Evolutionary conservation across 92 coral and sea anemone genomes (phyloP), one percentile per base, ranked within the genome.

Genomic region (Metridium senile): DNA sequence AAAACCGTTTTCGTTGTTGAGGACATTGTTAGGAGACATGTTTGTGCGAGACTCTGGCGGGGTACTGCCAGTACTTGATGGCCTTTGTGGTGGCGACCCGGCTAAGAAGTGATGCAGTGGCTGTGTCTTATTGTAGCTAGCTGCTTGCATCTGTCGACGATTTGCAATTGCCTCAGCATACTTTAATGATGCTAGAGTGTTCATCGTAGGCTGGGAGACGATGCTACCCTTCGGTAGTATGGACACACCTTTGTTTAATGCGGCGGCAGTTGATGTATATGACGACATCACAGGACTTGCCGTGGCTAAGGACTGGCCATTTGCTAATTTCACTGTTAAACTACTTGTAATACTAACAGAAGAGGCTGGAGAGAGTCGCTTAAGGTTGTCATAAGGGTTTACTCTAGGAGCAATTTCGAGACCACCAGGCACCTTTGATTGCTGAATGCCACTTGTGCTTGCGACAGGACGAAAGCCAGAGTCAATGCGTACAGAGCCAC

Each of bases 321-420:
- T 78, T 78, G 83, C 34, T 35, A 78, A n/a, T 75, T 78, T 78
- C 4, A 39, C 71, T 26, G 83, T 70, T 19, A 78, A 7, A 29
- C 35, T 78, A 35, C 70, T 85, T 3, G 59, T 54, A 3, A 54
- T 69, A 11, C 58, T 80, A 22, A 54, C 75, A 11, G 67, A 74
- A 27, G 83, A 61, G 2, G 74, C 75, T 26, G 59, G 21, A 9
- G 59, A 54, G 4, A 91, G 32, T 35, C 93, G 93, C 74, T 91
- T 91, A 75, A 85, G 84, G 91, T 87, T 34, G 7, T 89, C 91
- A 43, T 89, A 83, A 26, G 93, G 93, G 70, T 79, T 91, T 2
- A 83, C 74, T 19, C 97, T 81, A 10, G 70, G 75, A 13, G 79
- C 46, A 46, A 22, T 21, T 2, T 66, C 58, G 23, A n/a, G 72